Conservation (phyloP, 2,888 invertebrate species). For the Lasioglossum marginatum region DNA sequence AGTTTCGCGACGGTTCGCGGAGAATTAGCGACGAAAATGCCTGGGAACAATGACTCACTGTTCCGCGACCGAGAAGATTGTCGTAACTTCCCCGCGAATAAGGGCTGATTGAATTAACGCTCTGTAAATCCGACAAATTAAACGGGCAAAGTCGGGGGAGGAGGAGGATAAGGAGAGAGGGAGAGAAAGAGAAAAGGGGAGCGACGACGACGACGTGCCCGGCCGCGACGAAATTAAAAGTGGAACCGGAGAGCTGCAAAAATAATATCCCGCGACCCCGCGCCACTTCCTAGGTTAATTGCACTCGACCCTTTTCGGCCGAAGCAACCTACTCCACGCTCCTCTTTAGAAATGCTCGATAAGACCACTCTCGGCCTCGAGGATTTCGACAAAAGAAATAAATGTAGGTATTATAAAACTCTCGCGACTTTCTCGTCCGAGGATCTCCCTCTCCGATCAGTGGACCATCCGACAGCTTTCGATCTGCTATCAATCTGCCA, state of each 20-base stretch:
- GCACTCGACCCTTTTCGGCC: slow-evolving; percentile 68
- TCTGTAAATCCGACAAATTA: slow-evolving; percentile 52
- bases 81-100: slow-evolving; percentile 21
- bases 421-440: background rate
- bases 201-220: slow-evolving; percentile 13
- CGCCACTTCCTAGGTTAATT: slow-evolving; percentile 64
- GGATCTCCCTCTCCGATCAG: background rate
- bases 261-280: slow-evolving; percentile 47
- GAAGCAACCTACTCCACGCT: slow-evolving; percentile 24
- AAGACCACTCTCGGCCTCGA: slow-evolving; percentile 19
- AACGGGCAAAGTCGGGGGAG: slow-evolving; percentile 27
- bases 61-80: slow-evolving; percentile 8
- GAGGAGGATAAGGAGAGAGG: background rate
- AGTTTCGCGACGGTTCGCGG: slow-evolving; percentile 1
- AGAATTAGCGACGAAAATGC: slow-evolving; percentile 12
- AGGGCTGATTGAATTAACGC: slow-evolving; percentile 52
- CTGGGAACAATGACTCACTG: slow-evolving; percentile 9
- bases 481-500: background rate
- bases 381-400: slow-evolving; percentile 35
- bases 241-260: slow-evolving; percentile 42
- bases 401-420: slow-evolving; percentile 9
- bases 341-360: slow-evolving; percentile 48
- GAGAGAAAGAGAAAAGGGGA: background rate
- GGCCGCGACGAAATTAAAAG: slow-evolving; percentile 55
- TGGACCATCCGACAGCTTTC: background rate